phyloP scores from a whole-genome alignment of 2,113 vertebrate genomes.

The Cryptomyrus ogoouensis region DNA sequence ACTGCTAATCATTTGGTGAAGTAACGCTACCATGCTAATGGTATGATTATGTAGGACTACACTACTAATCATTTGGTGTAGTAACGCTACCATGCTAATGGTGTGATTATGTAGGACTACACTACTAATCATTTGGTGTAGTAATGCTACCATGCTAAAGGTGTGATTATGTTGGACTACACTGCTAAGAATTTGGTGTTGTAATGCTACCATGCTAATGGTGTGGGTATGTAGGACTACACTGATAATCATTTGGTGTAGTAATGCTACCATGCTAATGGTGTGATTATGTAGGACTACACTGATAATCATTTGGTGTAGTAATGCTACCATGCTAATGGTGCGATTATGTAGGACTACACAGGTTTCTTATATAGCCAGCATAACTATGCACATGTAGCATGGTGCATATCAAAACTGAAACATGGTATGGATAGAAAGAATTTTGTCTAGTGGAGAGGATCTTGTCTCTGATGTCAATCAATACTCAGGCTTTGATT shows the following conservation, averaged over 20 bases:
- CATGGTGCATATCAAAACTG: background rate
- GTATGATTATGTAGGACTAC: background rate
- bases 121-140: background rate
- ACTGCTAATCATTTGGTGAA: background rate
- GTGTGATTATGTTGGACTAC: too few relatives aligned
- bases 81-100: background rate
- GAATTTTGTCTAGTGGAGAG: background rate
- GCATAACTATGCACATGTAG: background rate
- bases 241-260: background rate
- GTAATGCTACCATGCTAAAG: too few relatives aligned
- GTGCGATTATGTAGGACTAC: background rate
- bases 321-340: background rate
- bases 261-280: background rate
- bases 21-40: background rate
- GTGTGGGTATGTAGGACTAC: background rate
- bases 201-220: background rate
- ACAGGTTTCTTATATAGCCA: too few relatives aligned
- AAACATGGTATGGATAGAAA: background rate
- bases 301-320: background rate
- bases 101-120: background rate
- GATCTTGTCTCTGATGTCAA: background rate
- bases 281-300: background rate
- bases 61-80: background rate
- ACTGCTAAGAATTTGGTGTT: background rate
- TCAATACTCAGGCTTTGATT: background rate